Evolutionary conservation across 2,797 vertebrate species (phyloP), one percentile per base, ranked within the genome.

Genomic region (Anas capensis): DNA sequence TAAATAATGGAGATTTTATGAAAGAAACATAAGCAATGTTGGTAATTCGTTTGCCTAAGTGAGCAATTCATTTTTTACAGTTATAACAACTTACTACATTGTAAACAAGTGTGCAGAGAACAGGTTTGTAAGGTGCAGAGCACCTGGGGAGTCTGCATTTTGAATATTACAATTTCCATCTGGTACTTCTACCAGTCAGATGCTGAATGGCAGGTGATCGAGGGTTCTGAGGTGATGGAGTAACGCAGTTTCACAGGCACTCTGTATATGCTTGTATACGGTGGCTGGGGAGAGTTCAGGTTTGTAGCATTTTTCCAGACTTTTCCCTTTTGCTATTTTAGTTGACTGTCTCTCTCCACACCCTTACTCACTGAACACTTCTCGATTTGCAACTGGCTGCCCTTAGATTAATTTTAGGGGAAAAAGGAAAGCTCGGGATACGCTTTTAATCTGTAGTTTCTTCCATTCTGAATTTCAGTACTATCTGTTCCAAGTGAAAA

Each of bases 331-430:
- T 65, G 19, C 53, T 24, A 0, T 75, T 57, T 23, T 14, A 17
- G 54, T 33, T 44, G 27, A 4, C n/a, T 27, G 2, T 26, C 34
- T 46, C 11, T 62, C 31, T 23, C 42, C 10, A 18, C 12, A 4
- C 0, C 0, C 13, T 10, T 7, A 2, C 53, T 82, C 46, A 40
- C 44, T 17, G 29, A 51, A 40, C 10, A 3, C 1, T 0, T 54
- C 57, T 56, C 42, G 11, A 18, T 65, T 65, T 76, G 61, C 27
- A 64, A 0, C 31, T 71, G 66, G 16, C 73, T 56, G 57, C 44
- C 9, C 70, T 87, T 56, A 46, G 31, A 24, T 24, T 58, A 4
- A 5, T 38, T 82, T 88, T 24, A 24, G 48, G 40, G 57, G 49
- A 0, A 8, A 77, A 73, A 65, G 40, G 46, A 82, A 54, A 91